A percentile compares a stretch with the other conserved stretches of the same genome.
Conservation (phyloP, 2,888 invertebrate species). For the Andrena bicolor region DNA sequence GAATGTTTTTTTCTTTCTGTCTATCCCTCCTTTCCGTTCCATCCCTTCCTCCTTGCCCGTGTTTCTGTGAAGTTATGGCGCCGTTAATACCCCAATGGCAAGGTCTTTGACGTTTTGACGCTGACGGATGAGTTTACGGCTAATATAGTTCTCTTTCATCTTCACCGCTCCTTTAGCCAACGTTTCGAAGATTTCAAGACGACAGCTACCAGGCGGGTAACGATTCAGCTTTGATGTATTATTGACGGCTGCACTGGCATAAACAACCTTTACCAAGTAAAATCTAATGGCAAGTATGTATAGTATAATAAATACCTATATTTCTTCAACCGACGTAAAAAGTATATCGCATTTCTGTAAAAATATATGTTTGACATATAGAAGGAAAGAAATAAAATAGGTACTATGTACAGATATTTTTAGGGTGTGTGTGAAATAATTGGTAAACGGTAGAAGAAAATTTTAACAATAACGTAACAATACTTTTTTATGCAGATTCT, state of each 20-base stretch:
- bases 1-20: constrained; percentile 35
- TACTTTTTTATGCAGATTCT: no score
- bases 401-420: no score
- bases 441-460: no score
- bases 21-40: constrained; percentile 24
- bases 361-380: not conserved
- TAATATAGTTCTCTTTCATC: constrained; percentile 83
- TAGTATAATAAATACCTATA: not conserved
- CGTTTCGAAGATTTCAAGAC: constrained; percentile 68
- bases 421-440: no score
- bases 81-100: constrained; percentile 82
- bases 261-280: constrained; percentile 59
- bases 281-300: not conserved
- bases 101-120: constrained; percentile 81
- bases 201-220: constrained; percentile 64
- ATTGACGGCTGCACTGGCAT: constrained; percentile 48
- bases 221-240: constrained; percentile 56
- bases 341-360: not conserved
- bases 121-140: constrained; percentile 84
- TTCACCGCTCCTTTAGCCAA: constrained; percentile 72
- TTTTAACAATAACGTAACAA: no score
- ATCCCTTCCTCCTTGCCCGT: constrained; percentile 13
- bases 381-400: no score
- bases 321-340: not conserved
- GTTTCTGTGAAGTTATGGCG: constrained; percentile 73